phyloP scores from a whole-genome alignment of 2,797 vertebrate species.

The Acrossocheilus wenchowensis region DNA sequence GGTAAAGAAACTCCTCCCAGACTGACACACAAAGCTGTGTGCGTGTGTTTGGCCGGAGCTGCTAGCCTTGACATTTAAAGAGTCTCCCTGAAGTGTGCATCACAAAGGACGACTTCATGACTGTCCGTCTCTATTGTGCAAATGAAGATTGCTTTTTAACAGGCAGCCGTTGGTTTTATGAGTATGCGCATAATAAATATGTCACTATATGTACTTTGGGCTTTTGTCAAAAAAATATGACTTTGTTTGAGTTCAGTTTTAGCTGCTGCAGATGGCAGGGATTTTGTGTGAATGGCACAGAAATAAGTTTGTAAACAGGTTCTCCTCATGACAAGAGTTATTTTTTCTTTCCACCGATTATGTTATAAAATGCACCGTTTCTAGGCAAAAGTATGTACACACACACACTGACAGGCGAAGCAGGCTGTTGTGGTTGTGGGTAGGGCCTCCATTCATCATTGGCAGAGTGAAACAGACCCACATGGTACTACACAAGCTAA shows the following conservation, averaged over 20 bases:
- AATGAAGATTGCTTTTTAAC: conserved; percentile 62
- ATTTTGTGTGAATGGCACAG: background rate
- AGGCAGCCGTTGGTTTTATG: conserved; percentile 37
- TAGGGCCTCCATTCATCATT: conserved; percentile 66
- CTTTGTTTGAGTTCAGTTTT: background rate
- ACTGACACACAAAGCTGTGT: conserved; percentile 13
- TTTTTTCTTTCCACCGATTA: conserved; percentile 59
- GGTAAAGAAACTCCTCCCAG: conserved; percentile 38
- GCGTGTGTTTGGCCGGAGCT: conserved; percentile 18
- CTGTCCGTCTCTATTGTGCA: conserved; percentile 69
- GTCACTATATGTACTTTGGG: conserved; percentile 37
- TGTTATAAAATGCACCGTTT: conserved; percentile 47
- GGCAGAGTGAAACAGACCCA: conserved; percentile 63
- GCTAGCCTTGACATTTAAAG: conserved; percentile 59
- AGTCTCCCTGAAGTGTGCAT: conserved; percentile 68
- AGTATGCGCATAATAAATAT: conserved; percentile 15
- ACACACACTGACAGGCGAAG: conserved; percentile 8
- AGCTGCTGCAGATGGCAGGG: background rate
- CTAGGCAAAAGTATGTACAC: conserved; percentile 47
- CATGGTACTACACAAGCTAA: conserved; percentile 57
- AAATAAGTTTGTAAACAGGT: conserved; percentile 1
- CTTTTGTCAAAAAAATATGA: conserved; percentile 39
- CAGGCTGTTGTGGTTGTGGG: conserved; percentile 73
- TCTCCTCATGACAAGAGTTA: conserved; percentile 53
- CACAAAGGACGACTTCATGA: conserved; percentile 67